A percentile compares a stretch with the other conserved stretches of the same genome.
phyloP scores from a whole-genome alignment of 2,113 vertebrate species.

The Stegostoma tigrinum region DNA sequence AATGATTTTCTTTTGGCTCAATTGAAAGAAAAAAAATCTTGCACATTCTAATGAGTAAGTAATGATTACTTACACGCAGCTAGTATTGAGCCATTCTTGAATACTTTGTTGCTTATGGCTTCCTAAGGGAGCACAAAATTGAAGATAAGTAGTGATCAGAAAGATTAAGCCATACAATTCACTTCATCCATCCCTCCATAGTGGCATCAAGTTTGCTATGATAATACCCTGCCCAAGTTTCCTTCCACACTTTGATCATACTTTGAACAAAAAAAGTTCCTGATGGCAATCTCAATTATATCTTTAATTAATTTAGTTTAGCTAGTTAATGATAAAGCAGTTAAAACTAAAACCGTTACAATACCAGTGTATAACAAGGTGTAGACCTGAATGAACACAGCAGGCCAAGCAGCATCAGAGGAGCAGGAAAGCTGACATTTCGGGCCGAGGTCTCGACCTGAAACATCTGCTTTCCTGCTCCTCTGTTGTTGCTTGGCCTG shows the following conservation, averaged over 20 bases:
- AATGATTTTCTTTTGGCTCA: neutral
- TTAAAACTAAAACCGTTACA: neutral
- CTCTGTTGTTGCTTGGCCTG: too few relatives aligned
- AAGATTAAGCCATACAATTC: neutral
- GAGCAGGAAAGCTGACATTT: too few relatives aligned
- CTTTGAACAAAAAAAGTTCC: neutral
- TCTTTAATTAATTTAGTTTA: neutral
- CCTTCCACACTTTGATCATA: neutral
- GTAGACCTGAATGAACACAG: too few relatives aligned
- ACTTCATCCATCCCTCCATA: neutral
- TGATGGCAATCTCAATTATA: too few relatives aligned
- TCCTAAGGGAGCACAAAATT: constrained; percentile 40
- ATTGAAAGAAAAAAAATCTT: neutral
- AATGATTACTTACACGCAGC: constrained; percentile 46
- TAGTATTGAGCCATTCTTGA: constrained; percentile 46
- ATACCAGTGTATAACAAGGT: too few relatives aligned
- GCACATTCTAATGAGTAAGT: neutral
- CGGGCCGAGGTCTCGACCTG: too few relatives aligned
- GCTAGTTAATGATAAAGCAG: neutral
- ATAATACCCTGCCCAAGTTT: too few relatives aligned
- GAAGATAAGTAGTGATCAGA: neutral
- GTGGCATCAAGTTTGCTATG: too few relatives aligned
- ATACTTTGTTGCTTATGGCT: constrained; percentile 45
- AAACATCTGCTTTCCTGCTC: too few relatives aligned
- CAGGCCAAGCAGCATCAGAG: too few relatives aligned